Conservation (phyloP, 2,797 vertebrate species). For the Pseudomugil gertrudae region DNA sequence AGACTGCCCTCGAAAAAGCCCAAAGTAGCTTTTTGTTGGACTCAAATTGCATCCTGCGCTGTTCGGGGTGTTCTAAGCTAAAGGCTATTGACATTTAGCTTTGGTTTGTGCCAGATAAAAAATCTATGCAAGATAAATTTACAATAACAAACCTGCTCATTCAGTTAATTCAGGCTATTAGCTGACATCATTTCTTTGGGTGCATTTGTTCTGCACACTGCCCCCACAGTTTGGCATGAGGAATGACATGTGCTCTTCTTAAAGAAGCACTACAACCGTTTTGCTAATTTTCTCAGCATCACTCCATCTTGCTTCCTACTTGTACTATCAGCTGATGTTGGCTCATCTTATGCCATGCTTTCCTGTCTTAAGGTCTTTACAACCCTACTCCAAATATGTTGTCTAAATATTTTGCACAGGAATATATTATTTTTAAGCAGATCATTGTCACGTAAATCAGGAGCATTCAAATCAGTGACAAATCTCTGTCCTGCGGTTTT, state of each 20-base stretch:
- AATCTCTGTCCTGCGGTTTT: no score
- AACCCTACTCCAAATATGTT: no score
- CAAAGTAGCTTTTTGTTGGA: neutral
- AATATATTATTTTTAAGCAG: no score
- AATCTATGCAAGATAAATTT: neutral
- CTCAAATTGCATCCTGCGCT: neutral
- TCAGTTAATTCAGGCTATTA: neutral
- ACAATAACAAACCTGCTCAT: neutral
- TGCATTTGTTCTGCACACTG: neutral
- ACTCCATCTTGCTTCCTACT: no score
- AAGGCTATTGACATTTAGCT: neutral
- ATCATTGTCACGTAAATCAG: no score
- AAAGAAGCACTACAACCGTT: neutral
- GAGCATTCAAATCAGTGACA: no score
- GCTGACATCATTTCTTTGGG: neutral
- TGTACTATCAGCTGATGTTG: no score
- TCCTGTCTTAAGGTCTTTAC: no score
- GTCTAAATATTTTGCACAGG: no score
- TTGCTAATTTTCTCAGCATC: no score
- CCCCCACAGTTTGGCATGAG: neutral
- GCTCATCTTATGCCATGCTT: no score
- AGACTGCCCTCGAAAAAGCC: neutral
- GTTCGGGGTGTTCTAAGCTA: neutral
- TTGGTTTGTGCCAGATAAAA: neutral
- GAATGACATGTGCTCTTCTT: neutral